Evolutionary conservation across 2,888 invertebrate species (phyloP).

Genomic region (Lamellibrachia satsuma): DNA sequence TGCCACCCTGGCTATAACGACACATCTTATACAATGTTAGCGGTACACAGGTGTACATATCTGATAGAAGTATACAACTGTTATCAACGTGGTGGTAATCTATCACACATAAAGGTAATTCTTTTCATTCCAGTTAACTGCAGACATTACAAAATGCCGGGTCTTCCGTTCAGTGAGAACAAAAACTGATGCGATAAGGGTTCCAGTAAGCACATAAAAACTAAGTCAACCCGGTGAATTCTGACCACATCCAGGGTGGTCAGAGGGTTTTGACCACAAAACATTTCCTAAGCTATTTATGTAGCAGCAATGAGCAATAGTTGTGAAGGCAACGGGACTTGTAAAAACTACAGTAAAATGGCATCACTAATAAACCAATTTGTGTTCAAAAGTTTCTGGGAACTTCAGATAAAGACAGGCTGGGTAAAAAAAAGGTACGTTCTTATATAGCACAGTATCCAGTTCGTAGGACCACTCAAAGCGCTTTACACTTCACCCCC

Average conservation of each 20-base stretch:
- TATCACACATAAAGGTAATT: background rate
- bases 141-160: background rate
- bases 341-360: background rate
- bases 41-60: background rate
- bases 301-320: background rate
- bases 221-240: background rate
- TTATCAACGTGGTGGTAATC: background rate
- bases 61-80: background rate
- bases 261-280: background rate
- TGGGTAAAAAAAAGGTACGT: too few relatives aligned
- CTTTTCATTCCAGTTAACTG: background rate
- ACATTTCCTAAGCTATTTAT: background rate
- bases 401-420: background rate
- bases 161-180: background rate
- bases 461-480: too few relatives aligned
- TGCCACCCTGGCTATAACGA: background rate
- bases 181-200: background rate
- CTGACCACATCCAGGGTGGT: background rate
- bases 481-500: too few relatives aligned
- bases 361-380: background rate
- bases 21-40: background rate
- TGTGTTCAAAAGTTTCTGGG: background rate
- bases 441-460: too few relatives aligned
- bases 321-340: background rate
- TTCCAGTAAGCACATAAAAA: background rate